Base-by-base conservation (phyloP, 2,113 vertebrate species). In the Cheirogaleus medius region DNA sequence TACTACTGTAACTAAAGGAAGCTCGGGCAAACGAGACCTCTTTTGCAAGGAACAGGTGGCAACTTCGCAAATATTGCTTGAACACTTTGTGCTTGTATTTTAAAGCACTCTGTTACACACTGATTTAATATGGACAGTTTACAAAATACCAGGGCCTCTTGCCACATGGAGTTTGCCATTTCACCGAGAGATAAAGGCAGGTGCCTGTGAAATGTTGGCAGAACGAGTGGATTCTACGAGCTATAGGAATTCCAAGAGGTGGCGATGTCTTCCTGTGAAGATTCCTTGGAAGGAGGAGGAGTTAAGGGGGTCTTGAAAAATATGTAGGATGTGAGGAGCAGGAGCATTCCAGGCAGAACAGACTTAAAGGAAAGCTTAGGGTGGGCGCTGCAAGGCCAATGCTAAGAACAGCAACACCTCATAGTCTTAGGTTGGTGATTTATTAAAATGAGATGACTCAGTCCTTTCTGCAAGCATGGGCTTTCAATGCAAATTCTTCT, bases 61-160 rank as follows among this genome's bases (percentile, higher is more conserved):
- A 78, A 32, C 29, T 82, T 92, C 37, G 37, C 58, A 87, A 47
- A 83, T 83, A 68, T 7, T 17, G 58, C 52, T 8, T 60, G 63
- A 66, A 87, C 9, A 37, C 13, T 82, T n/a, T 74, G 64, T 63
- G 54, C 74, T 90, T 90, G 2, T 71, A 34, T 69, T 96, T 86
- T 54, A 83, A 60, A 68, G 89, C 37, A 0, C 58, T 81, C 12
- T 18, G 32, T 73, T 78, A 76, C 42, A 44, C 44, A 52, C 37
- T 37, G 29, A n/a, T 44, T 8, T 66, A 23, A 42, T 29, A 21
- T 20, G 9, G 76, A 37, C 20, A 52, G 14, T 77, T 88, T 32
- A 56, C 44, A 58, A 29, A 56, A 76, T 29, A 39, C 32, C 4
- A 8, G 18, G 20, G 34, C 27, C 52, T 84, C 47, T 78, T 1